Percentiles rank a stretch among this genome's conserved stretches.
These are phyloP conservation scores for Tetheella fluctuosa DNA, from an alignment of 2,888 invertebrate species.

Conservation along the genomic window DNA sequence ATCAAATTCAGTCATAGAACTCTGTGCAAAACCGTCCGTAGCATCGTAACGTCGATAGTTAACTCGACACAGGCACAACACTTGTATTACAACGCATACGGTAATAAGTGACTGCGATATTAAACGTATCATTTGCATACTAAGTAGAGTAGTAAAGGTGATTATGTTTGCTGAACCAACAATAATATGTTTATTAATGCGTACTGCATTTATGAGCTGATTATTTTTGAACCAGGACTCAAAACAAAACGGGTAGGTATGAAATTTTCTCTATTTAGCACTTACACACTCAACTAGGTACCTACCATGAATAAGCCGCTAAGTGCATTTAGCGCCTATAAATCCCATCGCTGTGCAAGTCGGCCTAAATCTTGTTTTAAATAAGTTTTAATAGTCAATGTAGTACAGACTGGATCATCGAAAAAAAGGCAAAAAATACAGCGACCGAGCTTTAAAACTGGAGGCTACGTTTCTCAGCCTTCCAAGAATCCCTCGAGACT, in stretches of 20 bases:
- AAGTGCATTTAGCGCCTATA: not conserved
- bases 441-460: conserved; percentile 17
- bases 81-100: not conserved
- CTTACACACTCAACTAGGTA: not conserved
- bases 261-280: not conserved
- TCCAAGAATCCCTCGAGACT: conserved; percentile 53
- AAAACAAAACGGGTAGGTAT: not conserved
- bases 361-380: not conserved
- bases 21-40: not conserved
- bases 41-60: not conserved
- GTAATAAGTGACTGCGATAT: conserved; percentile 5
- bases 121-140: conserved; percentile 30
- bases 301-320: not conserved
- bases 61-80: not conserved
- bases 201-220: not conserved
- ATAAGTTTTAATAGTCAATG: not conserved
- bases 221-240: not conserved
- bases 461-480: conserved; percentile 33
- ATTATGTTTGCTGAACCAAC: conserved; percentile 34
- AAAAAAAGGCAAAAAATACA: conserved; percentile 8
- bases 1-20: no score
- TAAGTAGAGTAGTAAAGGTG: conserved; percentile 35
- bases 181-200: conserved; percentile 20
- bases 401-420: not conserved
- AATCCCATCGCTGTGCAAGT: not conserved